Conservation (phyloP, 2,888 invertebrate species). For the Drosophila anceps region DNA sequence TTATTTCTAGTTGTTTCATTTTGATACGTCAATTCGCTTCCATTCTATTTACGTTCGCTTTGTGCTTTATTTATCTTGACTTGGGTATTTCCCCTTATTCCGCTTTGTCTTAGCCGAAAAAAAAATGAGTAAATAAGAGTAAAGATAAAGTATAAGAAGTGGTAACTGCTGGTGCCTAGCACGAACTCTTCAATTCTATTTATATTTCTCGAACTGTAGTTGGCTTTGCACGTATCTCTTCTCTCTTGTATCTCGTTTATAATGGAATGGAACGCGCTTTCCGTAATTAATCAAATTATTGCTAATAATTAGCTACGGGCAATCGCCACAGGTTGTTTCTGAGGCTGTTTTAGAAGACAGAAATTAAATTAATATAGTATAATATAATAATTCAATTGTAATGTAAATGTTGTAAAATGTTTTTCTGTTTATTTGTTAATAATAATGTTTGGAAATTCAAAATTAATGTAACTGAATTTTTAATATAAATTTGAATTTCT, state of each 20-base stretch:
- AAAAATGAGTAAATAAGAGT: not conserved
- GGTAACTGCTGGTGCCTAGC: conserved; percentile 49
- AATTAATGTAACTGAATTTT: not conserved
- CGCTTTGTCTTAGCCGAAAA: conserved; percentile 3
- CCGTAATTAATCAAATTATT: conserved; percentile 41
- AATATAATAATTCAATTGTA: too few species aligned
- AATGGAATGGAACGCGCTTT: not conserved
- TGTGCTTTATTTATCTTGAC: conserved; percentile 23
- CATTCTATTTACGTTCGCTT: conserved; percentile 32
- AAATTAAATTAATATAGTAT: too few species aligned
- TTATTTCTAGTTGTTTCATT: not conserved
- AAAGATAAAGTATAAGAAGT: conserved; percentile 23
- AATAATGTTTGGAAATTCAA: not conserved
- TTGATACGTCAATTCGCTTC: not conserved
- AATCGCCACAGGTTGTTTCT: not conserved
- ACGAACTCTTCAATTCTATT: conserved; percentile 26
- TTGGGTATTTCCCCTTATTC: conserved; percentile 2
- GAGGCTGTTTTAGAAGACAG: not conserved
- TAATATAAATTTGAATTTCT: not conserved
- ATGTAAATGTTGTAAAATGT: not conserved
- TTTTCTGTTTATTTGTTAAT: not conserved
- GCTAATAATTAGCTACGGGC: conserved; percentile 2
- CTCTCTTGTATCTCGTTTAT: not conserved
- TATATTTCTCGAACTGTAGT: conserved; percentile 22
- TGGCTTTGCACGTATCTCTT: conserved; percentile 15